phyloP scores from a whole-genome alignment of 2,888 invertebrate genomes.

The Eupeodes latifasciatus region DNA sequence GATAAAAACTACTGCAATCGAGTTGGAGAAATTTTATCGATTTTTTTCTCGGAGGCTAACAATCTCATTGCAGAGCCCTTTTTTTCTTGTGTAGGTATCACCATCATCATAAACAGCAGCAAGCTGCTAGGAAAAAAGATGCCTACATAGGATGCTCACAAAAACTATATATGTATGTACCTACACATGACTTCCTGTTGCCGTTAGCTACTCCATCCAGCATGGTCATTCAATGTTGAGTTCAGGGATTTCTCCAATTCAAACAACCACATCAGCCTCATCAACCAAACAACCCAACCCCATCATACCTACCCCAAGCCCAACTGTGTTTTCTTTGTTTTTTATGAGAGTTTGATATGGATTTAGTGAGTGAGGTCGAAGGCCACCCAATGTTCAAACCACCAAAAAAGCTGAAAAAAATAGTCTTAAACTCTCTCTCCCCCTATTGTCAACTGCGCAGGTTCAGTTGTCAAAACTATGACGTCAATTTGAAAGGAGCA shows the following conservation, averaged over 20 bases:
- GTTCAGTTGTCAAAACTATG: constrained; percentile 37
- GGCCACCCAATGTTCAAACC: constrained; percentile 43
- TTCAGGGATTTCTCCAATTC: constrained; percentile 70
- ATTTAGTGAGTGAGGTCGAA: constrained; percentile 47
- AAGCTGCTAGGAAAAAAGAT: constrained; percentile 1
- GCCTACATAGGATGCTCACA: constrained; percentile 52
- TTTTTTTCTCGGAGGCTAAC: constrained; percentile 40
- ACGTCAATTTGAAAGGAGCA: constrained; percentile 48
- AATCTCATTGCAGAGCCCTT: constrained; percentile 49
- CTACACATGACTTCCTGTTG: constrained; percentile 67
- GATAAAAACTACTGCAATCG: constrained; percentile 64
- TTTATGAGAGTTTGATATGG: not conserved
- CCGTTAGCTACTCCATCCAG: constrained; percentile 63
- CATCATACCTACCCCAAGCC: not conserved
- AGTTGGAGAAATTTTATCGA: constrained; percentile 64
- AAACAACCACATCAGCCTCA: constrained; percentile 9
- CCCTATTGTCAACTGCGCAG: constrained; percentile 36
- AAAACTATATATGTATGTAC: too few relatives aligned
- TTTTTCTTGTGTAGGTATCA: not conserved
- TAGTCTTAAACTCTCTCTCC: constrained; percentile 22
- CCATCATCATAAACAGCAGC: not conserved
- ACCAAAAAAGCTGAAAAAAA: not conserved
- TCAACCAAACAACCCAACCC: not conserved
- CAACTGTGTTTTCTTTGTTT: constrained; percentile 9
- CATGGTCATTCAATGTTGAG: constrained; percentile 71